Evolutionary conservation across 2,888 invertebrate genomes (phyloP), one percentile per base, ranked within the genome.

Genomic region (Ceramica pisi): DNA sequence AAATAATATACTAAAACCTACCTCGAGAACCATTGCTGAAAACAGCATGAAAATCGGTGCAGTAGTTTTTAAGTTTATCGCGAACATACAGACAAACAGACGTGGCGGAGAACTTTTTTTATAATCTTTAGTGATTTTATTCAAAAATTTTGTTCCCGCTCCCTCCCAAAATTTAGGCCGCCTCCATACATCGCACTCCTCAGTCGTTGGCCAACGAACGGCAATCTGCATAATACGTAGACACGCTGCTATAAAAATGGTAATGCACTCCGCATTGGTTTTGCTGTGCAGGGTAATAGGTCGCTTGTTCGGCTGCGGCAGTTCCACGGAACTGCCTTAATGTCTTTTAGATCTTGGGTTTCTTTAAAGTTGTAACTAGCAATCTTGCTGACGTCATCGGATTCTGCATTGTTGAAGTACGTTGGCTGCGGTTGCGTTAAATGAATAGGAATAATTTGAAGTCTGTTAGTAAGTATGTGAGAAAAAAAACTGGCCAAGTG

Each of bases 161-260:
- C 19, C 46, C 46, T 73, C 80, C 72, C 71, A 55, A 62, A 19
- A 74, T 77, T 87, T 80, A 67, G 51, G 59, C 69, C 80, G 26
- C 21, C 71, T 50, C 50, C 85, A 87, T 81, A 86, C 85, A 87
- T 87, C 84, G 86, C 75, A 85, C 86, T 88, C 86, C 87, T 89
- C 88, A 90, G 90, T 90, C 91, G 89, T 89, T 87, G 88, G 84
- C 87, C 89, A 87, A 90, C 90, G 89, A 90, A 85, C 87, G 82
- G 87, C 92, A 92, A 95, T 95, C 94, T 95, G 92, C 95, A 95
- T 95, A 94, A 94, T 93, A 92, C 92, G 87, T 89, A 92, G 93
- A 93, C 93, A 94, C 92, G 87, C 89, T 84, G 91, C 94, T 94
- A 95, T 94, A 94, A 95, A 94, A 94, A 94, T 95, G 94, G 92